Percentiles rank a stretch among this genome's conserved stretches.
Conservation (phyloP, 2,113 vertebrate species). For the Abramis brama region DNA sequence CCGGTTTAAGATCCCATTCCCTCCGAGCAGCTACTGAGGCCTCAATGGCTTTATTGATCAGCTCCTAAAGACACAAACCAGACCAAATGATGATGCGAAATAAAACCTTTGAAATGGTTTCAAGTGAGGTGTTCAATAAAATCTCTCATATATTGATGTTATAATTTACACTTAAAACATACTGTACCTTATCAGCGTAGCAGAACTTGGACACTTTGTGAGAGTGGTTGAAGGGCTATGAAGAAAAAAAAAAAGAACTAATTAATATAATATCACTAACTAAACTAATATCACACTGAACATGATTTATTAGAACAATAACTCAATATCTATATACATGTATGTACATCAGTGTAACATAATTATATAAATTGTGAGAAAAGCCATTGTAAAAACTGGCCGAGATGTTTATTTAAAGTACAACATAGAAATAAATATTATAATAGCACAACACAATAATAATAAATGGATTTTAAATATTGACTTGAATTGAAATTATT, state of each 20-base stretch:
- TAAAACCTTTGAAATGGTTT: neutral
- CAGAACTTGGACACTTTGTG: slow-evolving; percentile 96
- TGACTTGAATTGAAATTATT: neutral
- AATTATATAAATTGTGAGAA: neutral
- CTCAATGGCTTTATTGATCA: slow-evolving; percentile 88
- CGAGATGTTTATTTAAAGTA: neutral
- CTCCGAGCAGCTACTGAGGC: slow-evolving; percentile 82
- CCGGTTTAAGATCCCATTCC: slow-evolving; percentile 91
- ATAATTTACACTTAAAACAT: neutral
- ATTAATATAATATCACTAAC: neutral
- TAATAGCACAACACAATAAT: neutral
- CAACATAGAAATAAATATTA: neutral
- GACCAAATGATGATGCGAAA: neutral
- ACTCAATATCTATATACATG: neutral
- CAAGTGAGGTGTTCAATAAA: neutral
- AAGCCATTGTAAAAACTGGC: neutral
- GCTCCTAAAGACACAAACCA: slow-evolving; percentile 72
- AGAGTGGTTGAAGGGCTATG: slow-evolving; percentile 89
- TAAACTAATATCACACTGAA: neutral
- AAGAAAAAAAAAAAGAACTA: slow-evolving; percentile 48
- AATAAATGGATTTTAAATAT: neutral
- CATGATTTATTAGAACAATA: neutral
- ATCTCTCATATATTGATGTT: too few relatives aligned
- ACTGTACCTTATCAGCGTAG: slow-evolving; percentile 89
- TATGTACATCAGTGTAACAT: neutral